phyloP scores from a whole-genome alignment of 2,113 vertebrate species.

The Serinus canaria region DNA sequence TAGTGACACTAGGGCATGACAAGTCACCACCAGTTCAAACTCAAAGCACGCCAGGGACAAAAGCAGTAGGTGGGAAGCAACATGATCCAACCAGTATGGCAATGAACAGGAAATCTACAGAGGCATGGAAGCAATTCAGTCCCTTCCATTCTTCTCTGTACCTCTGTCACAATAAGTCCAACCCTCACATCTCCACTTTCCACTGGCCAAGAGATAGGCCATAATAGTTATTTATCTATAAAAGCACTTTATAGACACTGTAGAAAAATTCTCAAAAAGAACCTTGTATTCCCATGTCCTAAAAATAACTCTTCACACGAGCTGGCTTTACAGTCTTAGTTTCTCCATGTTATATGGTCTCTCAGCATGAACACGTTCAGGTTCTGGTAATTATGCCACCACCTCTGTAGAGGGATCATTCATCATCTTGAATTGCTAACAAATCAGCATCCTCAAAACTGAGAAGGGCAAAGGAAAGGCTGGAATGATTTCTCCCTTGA shows the following conservation, averaged over 20 bases:
- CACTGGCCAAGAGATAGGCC: not conserved
- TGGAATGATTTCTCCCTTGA: not conserved
- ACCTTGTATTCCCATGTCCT: not conserved
- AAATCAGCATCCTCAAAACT: not conserved
- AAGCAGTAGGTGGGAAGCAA: not conserved
- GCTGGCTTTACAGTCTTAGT: not conserved
- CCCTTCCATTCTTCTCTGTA: not conserved
- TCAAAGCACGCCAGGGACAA: not conserved
- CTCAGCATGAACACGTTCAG: accelerated
- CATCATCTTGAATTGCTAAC: not conserved
- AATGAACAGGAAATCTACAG: not conserved
- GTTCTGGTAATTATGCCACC: not conserved
- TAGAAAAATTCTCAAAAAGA: not conserved
- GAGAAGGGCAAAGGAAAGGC: not conserved
- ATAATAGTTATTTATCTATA: not conserved
- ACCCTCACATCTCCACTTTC: not conserved
- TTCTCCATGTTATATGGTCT: not conserved
- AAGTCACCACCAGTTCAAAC: not conserved
- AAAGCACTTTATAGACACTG: not conserved
- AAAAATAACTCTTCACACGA: not conserved
- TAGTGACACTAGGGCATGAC: not conserved
- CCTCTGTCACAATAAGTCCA: not conserved
- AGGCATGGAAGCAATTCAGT: not conserved
- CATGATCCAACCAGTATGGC: not conserved
- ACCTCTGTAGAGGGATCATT: not conserved